Conservation (phyloP, 2,113 vertebrate genomes). For the Chascanopsetta lugubris region DNA sequence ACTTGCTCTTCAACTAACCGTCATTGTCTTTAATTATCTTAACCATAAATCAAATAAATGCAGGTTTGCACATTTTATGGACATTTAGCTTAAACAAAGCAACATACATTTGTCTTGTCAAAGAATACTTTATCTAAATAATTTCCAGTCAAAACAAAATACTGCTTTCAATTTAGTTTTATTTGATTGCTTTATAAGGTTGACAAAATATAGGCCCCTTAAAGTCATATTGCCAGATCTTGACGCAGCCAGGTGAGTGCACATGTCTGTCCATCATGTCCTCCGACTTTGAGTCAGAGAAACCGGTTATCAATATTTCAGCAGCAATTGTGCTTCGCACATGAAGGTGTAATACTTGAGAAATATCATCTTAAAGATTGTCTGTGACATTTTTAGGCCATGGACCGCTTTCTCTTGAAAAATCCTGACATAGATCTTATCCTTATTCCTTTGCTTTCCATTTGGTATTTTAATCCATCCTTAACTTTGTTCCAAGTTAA, state of each 20-base stretch:
- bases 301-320: slow-evolving; percentile 20
- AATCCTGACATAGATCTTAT: neutral
- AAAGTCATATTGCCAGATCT: neutral
- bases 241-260: neutral
- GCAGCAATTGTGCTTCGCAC: slow-evolving; percentile 66
- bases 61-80: neutral
- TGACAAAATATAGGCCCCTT: neutral
- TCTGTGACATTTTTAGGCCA: slow-evolving; percentile 87
- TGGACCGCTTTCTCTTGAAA: slow-evolving; percentile 59
- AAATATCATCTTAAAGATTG: slow-evolving; percentile 81
- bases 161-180: no score
- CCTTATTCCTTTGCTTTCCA: slow-evolving; percentile 4
- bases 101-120: neutral
- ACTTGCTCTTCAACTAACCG: neutral
- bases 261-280: neutral
- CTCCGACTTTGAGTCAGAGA: neutral
- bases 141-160: no score
- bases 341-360: slow-evolving; percentile 80
- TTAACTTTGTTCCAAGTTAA: no score
- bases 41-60: neutral
- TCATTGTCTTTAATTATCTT: neutral
- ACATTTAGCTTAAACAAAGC: neutral
- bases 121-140: neutral
- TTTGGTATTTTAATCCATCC: slow-evolving; percentile 18
- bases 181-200: no score